Base-by-base conservation (phyloP, 2,888 invertebrate genomes). In the Aricia artaxerxes region DNA sequence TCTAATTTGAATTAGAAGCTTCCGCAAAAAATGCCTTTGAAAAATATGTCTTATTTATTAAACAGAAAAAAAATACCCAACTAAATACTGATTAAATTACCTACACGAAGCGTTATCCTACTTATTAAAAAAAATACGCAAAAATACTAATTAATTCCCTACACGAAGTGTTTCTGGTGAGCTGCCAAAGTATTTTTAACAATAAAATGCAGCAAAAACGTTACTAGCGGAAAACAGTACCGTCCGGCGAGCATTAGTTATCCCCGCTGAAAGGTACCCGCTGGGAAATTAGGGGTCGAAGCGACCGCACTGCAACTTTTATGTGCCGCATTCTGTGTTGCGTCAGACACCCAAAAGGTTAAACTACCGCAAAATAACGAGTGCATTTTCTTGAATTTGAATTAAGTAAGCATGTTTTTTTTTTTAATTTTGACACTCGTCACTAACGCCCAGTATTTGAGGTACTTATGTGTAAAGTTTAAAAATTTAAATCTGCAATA, bases 231-330 rank as follows among this genome's bases (percentile, higher is more conserved):
- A 82, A 84, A 88, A 85, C 86, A 84, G 83, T 86, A 85, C 31
- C 88, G 90, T 89, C 89, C 89, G 87, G 87, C 86, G 88, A 84
- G 88, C 91, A 92, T 93, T 89, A 91, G 88, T 92, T 91, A 92
- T 91, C 89, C 88, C 84, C 86, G 92, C 86, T 92, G 92, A 93
- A 88, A 92, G 91, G 88, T 86, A 88, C 91, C 93, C 93, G 89
- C 84, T 82, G 93, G 93, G 93, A 94, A 94, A 94, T 94, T 93
- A 93, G 89, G 84, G 84, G 84, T 82, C 85, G 82, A 82, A 82
- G 80, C 83, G 85, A 83, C 87, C 86, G 84, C 84, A 82, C 82
- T 77, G 82, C 79, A 83, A 82, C 84, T 79, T 81, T 80, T 75
- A 77, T 81, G 79, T 80, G 80, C 81, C 77, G 79, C 80, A 81